A percentile compares a stretch with the other conserved stretches of the same genome.
Conservation (phyloP, 2,797 vertebrate species). For the Aeoliscus strigatus region DNA sequence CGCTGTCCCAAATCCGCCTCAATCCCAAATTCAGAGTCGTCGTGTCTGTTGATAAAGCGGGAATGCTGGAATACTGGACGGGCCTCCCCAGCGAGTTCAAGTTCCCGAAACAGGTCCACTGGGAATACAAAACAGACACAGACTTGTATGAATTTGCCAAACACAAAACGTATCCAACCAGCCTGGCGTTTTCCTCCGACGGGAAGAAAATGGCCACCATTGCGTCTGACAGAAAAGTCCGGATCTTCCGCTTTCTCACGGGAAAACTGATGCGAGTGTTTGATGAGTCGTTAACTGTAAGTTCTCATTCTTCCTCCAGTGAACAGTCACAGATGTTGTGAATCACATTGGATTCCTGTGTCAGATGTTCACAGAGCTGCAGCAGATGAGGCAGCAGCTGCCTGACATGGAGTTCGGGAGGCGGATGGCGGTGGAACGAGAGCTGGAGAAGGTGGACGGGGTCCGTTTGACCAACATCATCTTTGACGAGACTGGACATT, state of each 20-base stretch:
- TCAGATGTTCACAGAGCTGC: conserved; percentile 98
- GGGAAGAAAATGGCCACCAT: conserved; percentile 97
- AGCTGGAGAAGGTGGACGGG: conserved; percentile 94
- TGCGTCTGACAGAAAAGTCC: conserved; percentile 91
- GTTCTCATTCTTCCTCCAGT: conserved; percentile 35
- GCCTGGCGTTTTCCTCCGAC: conserved; percentile 88
- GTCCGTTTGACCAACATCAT: conserved; percentile 91
- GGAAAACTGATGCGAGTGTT: conserved; percentile 97
- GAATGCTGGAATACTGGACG: conserved; percentile 98
- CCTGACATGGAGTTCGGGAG: conserved; percentile 99
- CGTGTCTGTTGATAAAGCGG: conserved; percentile 92
- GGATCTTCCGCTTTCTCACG: conserved; percentile 94
- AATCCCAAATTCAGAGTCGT: conserved; percentile 86
- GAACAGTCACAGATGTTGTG: too few relatives aligned
- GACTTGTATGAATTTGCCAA: conserved; percentile 98
- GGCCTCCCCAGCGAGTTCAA: conserved; percentile 88
- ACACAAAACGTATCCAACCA: conserved; percentile 90
- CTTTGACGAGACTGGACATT: conserved; percentile 98
- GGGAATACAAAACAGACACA: conserved; percentile 97
- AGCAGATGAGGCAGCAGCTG: conserved; percentile 97
- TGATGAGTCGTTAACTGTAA: conserved; percentile 92
- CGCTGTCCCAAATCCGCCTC: conserved; percentile 88
- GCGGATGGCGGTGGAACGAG: conserved; percentile 94
- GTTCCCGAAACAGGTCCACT: conserved; percentile 88
- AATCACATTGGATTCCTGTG: background rate